Conservation (phyloP, 2,888 invertebrate genomes). For the Micoletzkya japonica region DNA sequence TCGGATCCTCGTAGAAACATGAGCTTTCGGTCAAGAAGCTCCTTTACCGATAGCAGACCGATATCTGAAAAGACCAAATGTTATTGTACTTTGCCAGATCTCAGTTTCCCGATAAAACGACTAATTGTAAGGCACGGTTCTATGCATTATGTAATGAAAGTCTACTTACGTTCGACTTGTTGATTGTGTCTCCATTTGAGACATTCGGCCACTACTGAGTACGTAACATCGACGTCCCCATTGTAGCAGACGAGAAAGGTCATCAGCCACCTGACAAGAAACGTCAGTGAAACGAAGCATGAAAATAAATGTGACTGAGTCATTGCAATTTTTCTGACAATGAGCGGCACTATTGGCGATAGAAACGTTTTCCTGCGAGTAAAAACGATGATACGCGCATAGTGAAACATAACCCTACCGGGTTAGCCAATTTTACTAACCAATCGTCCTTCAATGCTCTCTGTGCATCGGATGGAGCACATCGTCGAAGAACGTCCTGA, state of each 20-base stretch:
- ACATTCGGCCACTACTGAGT: conserved; percentile 53
- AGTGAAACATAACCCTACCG: not conserved
- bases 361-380: no score
- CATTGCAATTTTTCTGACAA: no score
- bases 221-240: conserved; percentile 53
- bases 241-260: conserved; percentile 35
- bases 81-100: not conserved
- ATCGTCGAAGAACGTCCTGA: conserved; percentile 27
- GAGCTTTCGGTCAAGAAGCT: conserved; percentile 43
- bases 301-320: not conserved
- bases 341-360: no score
- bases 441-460: conserved; percentile 48
- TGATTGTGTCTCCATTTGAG: conserved; percentile 53
- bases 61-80: conserved; percentile 38
- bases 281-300: not conserved
- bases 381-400: not conserved
- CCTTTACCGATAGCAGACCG: conserved; percentile 47
- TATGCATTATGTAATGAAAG: not conserved
- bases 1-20: conserved; percentile 57
- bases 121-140: not conserved
- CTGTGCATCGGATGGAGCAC: conserved; percentile 34
- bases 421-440: conserved; percentile 36
- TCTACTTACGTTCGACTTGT: conserved; percentile 47
- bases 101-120: not conserved
- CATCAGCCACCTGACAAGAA: conserved; percentile 10